Evolutionary conservation across 1,140 invertebrate genomes (phyloP).

Genomic region (Drosophila novamexicana): DNA sequence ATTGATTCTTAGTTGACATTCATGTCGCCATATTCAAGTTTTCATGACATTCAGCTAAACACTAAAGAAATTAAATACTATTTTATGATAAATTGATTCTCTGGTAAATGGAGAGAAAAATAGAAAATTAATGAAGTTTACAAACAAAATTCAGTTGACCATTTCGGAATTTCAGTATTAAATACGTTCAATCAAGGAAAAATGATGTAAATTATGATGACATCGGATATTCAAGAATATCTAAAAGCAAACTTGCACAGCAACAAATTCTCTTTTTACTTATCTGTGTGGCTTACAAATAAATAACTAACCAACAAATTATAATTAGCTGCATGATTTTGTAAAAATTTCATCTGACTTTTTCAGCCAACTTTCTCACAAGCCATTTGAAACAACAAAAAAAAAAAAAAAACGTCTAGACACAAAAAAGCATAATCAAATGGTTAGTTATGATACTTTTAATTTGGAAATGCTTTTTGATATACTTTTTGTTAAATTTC

Average conservation of each 20-base stretch:
- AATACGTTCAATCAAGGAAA: background rate
- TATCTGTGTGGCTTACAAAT: background rate
- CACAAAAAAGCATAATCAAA: slow-evolving; percentile 4
- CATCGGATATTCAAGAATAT: background rate
- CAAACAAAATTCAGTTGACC: background rate
- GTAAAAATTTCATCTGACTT: background rate
- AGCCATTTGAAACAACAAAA: slow-evolving; percentile 1
- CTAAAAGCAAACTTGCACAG: background rate
- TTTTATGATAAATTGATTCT: background rate
- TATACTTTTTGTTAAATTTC: slow-evolving; percentile 38
- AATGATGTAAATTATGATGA: no score
- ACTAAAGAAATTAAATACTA: background rate
- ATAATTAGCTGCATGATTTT: slow-evolving; percentile 42
- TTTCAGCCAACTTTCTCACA: slow-evolving; percentile 42
- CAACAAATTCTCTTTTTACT: background rate
- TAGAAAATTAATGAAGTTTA: no score
- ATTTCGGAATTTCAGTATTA: background rate
- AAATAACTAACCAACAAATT: slow-evolving; percentile 18
- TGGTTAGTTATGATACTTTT: slow-evolving; percentile 33
- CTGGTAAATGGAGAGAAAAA: background rate
- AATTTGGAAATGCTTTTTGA: slow-evolving; percentile 51
- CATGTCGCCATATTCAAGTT: no score
- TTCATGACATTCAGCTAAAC: background rate
- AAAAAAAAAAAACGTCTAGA: background rate
- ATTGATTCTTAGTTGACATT: background rate